Conservation (phyloP, 2,797 vertebrate species). For the Meriones psammophilus region DNA sequence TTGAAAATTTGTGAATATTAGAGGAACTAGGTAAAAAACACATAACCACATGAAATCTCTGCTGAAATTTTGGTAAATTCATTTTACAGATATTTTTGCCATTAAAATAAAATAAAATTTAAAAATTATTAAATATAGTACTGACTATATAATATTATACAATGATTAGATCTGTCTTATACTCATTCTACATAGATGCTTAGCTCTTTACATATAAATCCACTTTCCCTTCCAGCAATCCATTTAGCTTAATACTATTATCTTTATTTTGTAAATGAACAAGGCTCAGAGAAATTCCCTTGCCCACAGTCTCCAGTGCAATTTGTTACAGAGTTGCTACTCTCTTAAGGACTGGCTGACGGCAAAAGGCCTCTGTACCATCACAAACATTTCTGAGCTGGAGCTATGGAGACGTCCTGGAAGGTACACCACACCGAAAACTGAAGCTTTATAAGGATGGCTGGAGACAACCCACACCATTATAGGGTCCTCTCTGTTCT, state of each 20-base stretch:
- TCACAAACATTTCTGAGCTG: background rate
- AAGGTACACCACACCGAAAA: background rate
- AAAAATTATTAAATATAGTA: background rate
- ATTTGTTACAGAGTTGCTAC: background rate
- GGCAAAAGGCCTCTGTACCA: background rate
- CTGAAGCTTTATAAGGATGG: background rate
- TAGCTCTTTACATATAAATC: background rate
- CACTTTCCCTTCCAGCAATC: background rate
- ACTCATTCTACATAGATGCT: background rate
- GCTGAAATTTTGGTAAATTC: background rate
- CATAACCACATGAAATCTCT: background rate
- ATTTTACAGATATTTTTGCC: background rate
- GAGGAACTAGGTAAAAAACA: slow-evolving; percentile 23
- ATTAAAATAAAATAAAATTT: slow-evolving; percentile 16
- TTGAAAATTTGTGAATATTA: slow-evolving; percentile 40
- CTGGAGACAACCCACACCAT: background rate
- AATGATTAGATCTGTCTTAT: background rate
- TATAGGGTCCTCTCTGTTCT: background rate
- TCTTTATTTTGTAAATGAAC: slow-evolving; percentile 19
- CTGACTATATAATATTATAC: background rate
- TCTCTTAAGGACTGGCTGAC: background rate
- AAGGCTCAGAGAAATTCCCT: background rate
- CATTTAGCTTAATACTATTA: background rate
- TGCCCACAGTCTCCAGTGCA: background rate
- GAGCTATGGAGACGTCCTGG: background rate